Conservation (phyloP, 2,888 invertebrate species). For the Hipparchia sbordonii region DNA sequence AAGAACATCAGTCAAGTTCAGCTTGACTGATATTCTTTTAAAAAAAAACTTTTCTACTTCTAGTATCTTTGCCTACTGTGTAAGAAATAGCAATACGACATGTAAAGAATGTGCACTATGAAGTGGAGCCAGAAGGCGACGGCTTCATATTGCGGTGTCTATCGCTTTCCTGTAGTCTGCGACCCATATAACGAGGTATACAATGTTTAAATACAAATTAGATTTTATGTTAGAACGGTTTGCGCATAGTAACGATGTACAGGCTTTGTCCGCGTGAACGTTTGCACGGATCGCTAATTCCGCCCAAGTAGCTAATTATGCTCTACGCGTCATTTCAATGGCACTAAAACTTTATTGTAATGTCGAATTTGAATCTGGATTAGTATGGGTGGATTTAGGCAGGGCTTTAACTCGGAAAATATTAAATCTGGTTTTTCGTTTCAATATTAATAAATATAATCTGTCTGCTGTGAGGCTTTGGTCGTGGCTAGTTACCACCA, state of each 20-base stretch:
- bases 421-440: not conserved
- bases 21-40: no score
- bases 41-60: no score
- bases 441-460: no score
- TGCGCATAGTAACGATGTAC: not conserved
- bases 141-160: not conserved
- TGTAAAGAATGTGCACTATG: no score
- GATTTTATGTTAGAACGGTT: slow-evolving; percentile 9
- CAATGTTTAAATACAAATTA: slow-evolving; percentile 21
- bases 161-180: not conserved
- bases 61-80: no score
- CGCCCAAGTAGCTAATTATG: not conserved
- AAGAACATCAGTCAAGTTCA: no score
- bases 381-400: not conserved
- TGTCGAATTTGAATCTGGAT: not conserved
- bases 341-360: slow-evolving; percentile 1
- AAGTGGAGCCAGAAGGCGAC: not conserved
- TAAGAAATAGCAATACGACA: no score
- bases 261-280: not conserved
- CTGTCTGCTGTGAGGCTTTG: no score
- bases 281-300: not conserved
- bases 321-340: not conserved
- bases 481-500: no score
- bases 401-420: not conserved
- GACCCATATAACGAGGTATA: not conserved